Conservation (phyloP, 2,888 invertebrate genomes). For the Hemaris fuciformis region DNA sequence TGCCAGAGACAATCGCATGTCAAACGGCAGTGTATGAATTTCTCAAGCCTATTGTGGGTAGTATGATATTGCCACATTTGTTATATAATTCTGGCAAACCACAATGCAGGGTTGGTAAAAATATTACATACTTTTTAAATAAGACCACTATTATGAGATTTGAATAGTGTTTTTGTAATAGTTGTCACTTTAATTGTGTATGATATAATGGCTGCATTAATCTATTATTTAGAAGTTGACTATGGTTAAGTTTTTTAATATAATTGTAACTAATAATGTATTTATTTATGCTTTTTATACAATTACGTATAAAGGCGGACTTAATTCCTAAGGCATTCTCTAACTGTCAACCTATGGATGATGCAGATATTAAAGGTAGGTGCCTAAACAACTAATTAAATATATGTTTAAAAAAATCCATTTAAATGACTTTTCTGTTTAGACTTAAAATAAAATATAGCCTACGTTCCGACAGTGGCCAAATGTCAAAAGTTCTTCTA, state of each 20-base stretch:
- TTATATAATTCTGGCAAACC: not conserved
- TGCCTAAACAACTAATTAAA: no score
- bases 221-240: not conserved
- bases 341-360: no score
- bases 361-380: no score
- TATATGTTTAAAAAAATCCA: no score
- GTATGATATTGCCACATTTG: slow-evolving; percentile 21
- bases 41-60: slow-evolving; percentile 27
- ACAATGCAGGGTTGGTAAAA: not conserved
- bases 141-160: not conserved
- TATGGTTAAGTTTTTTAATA: not conserved
- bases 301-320: no score
- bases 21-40: slow-evolving; percentile 35
- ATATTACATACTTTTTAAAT: not conserved
- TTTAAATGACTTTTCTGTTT: no score
- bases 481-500: not conserved
- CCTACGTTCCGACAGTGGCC: not conserved
- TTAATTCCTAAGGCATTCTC: no score
- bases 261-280: no score
- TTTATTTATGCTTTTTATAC: no score
- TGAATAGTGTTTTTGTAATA: not conserved
- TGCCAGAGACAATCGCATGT: slow-evolving; percentile 42
- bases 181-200: not conserved
- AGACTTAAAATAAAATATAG: not conserved
- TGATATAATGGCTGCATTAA: not conserved